Conservation (phyloP, 2,888 invertebrate species). For the Aporophyla nigra region DNA sequence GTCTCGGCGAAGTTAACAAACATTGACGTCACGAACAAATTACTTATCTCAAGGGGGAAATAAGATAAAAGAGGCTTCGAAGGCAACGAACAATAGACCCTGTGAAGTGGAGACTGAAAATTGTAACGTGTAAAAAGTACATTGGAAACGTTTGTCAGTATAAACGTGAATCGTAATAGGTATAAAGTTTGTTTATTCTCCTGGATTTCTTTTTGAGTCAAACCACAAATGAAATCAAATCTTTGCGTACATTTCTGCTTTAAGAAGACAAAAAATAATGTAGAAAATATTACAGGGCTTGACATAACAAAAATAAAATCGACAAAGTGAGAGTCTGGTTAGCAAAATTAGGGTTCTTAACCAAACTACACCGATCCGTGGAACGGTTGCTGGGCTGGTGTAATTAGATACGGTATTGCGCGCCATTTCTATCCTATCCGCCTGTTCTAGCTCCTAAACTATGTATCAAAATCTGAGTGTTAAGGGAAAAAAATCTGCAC, state of each 20-base stretch:
- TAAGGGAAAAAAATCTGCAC: neutral
- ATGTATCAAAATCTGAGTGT: neutral
- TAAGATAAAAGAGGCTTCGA: constrained; percentile 61
- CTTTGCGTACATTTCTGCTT: neutral
- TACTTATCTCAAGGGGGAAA: constrained; percentile 65
- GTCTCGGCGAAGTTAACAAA: constrained; percentile 74
- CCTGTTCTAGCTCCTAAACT: neutral
- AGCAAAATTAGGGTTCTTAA: neutral
- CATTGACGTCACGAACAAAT: constrained; percentile 68
- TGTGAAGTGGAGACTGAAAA: constrained; percentile 34
- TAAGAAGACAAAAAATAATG: neutral
- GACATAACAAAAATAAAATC: neutral
- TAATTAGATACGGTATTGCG: neutral
- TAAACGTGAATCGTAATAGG: neutral
- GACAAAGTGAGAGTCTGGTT: neutral
- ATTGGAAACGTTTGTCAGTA: constrained; percentile 12
- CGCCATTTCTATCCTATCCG: neutral
- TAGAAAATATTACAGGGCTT: neutral
- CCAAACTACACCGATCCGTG: neutral
- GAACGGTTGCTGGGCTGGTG: neutral
- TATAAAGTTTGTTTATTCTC: neutral
- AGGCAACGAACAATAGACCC: constrained; percentile 64
- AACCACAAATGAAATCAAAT: neutral
- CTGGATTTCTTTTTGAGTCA: neutral
- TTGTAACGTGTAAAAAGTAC: constrained; percentile 39